These are phyloP conservation scores for Himantopus leucocephalus DNA, from an alignment of 2,113 vertebrate species.

Conservation along the genomic window DNA sequence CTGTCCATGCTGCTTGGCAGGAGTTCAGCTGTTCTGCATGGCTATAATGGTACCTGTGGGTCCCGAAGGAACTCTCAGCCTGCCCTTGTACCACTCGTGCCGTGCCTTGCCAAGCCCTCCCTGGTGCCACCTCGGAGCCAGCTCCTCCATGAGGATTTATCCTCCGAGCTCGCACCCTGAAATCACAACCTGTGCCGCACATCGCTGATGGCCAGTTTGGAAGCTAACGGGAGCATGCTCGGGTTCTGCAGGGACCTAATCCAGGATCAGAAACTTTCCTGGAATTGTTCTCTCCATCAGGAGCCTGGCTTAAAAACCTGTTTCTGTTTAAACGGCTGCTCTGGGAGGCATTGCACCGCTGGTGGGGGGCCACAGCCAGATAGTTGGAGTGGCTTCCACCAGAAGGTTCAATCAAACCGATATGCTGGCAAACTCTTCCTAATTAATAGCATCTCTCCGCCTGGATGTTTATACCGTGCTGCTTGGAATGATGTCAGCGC, in stretches of 20 bases:
- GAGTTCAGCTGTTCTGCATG: neutral
- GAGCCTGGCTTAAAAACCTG: neutral
- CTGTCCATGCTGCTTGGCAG: neutral
- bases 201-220: rapidly evolving
- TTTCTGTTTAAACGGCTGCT: neutral
- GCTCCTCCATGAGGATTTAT: neutral
- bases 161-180: neutral
- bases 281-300: neutral
- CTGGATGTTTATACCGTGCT: neutral
- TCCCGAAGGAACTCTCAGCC: neutral
- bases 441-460: neutral
- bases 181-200: neutral
- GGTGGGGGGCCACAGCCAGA: neutral
- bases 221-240: rapidly evolving
- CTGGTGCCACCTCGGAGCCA: neutral
- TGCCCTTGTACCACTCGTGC: neutral
- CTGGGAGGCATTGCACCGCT: neutral
- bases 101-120: neutral
- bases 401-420: neutral
- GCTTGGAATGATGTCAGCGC: neutral
- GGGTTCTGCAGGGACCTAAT: neutral
- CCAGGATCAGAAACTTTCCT: neutral
- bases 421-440: rapidly evolving
- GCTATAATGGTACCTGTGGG: neutral
- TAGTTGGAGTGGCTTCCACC: neutral